Conservation (phyloP, 2,888 invertebrate genomes). For the Polia nebulosa region DNA sequence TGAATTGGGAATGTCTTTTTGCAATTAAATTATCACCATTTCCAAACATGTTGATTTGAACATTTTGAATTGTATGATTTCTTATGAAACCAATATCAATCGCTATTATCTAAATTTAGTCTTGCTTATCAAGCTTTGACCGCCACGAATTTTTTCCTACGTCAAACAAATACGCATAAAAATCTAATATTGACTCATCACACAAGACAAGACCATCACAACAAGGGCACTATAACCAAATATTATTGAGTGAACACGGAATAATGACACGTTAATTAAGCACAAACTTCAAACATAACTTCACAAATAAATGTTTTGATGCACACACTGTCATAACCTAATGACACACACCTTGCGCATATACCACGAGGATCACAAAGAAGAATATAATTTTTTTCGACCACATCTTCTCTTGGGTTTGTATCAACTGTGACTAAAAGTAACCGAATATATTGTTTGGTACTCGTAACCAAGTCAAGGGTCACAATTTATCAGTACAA, state of each 20-base stretch:
- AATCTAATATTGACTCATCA: conserved; percentile 47
- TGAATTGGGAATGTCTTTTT: background rate
- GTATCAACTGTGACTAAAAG: conserved; percentile 40
- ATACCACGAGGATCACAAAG: conserved; percentile 33
- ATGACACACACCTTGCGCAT: conserved; percentile 47
- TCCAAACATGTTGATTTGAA: background rate
- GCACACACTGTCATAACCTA: conserved; percentile 17
- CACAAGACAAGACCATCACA: conserved; percentile 34
- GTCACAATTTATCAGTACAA: conserved; percentile 55
- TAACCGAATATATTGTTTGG: conserved; percentile 36
- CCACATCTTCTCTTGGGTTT: conserved; percentile 47
- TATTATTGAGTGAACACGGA: conserved; percentile 36
- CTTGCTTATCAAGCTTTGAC: conserved; percentile 20
- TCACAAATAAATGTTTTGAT: conserved; percentile 6
- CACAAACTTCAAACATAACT: conserved; percentile 13
- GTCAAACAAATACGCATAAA: conserved; percentile 28
- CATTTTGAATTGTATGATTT: background rate
- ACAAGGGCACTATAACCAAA: conserved; percentile 57
- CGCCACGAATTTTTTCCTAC: conserved; percentile 9
- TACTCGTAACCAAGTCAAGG: conserved; percentile 45
- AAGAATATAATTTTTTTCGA: conserved; percentile 34
- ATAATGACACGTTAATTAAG: conserved; percentile 13
- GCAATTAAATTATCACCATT: background rate
- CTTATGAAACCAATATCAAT: conserved; percentile 1
- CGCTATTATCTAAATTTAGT: background rate